These are phyloP conservation scores for Poeciliopsis paucimaculata DNA, from an alignment of 2,797 vertebrate species.

Conservation along the genomic window DNA sequence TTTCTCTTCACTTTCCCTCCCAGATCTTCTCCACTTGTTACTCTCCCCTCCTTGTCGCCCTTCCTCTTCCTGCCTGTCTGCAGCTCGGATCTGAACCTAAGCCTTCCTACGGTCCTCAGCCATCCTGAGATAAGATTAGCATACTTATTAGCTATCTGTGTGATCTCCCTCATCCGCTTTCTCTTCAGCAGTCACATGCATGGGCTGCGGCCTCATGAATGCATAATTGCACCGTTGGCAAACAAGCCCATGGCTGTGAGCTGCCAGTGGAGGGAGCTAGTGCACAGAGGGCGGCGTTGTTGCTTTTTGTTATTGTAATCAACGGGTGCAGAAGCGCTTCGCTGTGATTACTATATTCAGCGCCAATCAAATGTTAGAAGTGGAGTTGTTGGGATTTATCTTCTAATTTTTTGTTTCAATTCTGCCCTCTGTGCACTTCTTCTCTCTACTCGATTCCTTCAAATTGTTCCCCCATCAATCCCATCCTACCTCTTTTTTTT, in stretches of 20 bases:
- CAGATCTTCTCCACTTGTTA: not conserved
- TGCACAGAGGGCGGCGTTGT: constrained; percentile 70
- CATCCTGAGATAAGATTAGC: constrained; percentile 66
- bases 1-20: not conserved
- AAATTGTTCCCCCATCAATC: not conserved
- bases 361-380: constrained; percentile 25
- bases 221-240: constrained; percentile 53
- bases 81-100: constrained; percentile 39
- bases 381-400: constrained; percentile 42
- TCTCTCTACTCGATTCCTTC: not conserved
- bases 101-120: constrained; percentile 49
- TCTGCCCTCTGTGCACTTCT: not conserved
- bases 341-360: constrained; percentile 59
- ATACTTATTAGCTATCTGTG: constrained; percentile 73
- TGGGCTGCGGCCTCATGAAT: constrained; percentile 61
- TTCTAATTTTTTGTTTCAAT: not conserved
- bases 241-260: constrained; percentile 81
- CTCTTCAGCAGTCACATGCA: constrained; percentile 45
- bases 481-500: not conserved
- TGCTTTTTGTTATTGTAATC: constrained; percentile 55
- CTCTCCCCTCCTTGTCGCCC: constrained; percentile 14
- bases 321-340: constrained; percentile 48
- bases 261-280: constrained; percentile 94
- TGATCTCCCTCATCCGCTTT: constrained; percentile 47
- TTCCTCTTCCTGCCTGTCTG: constrained; percentile 18